Conservation (phyloP, 2,113 vertebrate genomes). For the Symphodus melops region DNA sequence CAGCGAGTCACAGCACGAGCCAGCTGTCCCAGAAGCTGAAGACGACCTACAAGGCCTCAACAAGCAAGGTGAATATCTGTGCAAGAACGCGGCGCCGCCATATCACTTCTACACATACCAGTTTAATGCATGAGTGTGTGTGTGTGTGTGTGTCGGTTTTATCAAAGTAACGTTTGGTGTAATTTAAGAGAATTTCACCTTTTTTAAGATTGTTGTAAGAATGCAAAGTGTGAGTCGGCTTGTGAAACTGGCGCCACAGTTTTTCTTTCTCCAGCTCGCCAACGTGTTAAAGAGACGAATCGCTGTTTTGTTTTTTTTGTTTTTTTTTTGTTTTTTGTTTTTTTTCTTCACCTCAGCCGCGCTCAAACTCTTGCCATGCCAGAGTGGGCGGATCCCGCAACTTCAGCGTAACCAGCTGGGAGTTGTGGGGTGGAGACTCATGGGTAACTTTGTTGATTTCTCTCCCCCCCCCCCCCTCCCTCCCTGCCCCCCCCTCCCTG, state of each 20-base stretch:
- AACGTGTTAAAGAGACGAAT: slow-evolving; percentile 50
- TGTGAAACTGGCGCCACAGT: too few relatives aligned
- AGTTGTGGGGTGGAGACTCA: slow-evolving; percentile 85
- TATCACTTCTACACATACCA: neutral
- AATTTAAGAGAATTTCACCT: too few relatives aligned
- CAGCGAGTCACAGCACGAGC: slow-evolving; percentile 98
- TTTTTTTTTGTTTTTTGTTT: too few relatives aligned
- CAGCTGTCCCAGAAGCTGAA: slow-evolving; percentile 99
- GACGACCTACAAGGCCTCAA: slow-evolving; percentile 99
- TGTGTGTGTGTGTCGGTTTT: too few relatives aligned
- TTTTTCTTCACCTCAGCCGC: slow-evolving; percentile 65
- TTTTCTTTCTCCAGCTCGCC: neutral
- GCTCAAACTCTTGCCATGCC: slow-evolving; percentile 79
- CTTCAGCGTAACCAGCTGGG: slow-evolving; percentile 84
- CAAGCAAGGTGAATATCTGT: slow-evolving; percentile 91
- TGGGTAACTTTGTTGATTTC: slow-evolving; percentile 81
- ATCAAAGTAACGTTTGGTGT: too few relatives aligned
- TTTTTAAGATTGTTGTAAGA: too few relatives aligned
- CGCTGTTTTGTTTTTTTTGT: too few relatives aligned
- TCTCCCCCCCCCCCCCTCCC: too few relatives aligned
- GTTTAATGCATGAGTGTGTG: too few relatives aligned
- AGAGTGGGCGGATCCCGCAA: slow-evolving; percentile 78
- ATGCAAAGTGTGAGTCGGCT: too few relatives aligned
- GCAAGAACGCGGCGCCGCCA: too few relatives aligned
- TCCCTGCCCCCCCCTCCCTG: too few relatives aligned